Percentiles rank a stretch among this genome's conserved stretches.
Conservation (phyloP, 2,888 invertebrate genomes). For the Epistrophella euchroma region DNA sequence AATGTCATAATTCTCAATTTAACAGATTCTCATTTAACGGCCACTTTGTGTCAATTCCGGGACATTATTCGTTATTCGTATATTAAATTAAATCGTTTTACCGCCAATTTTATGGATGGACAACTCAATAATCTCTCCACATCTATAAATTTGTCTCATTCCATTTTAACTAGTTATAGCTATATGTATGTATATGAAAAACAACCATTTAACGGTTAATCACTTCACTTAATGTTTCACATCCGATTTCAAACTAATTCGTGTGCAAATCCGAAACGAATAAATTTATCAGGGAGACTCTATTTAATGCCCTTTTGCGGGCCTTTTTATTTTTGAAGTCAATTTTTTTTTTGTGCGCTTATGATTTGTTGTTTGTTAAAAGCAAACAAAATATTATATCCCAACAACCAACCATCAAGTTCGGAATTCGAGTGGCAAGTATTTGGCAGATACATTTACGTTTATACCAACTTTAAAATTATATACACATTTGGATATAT, state of each 20-base stretch:
- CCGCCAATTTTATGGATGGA: slow-evolving; percentile 24
- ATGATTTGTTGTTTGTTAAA: slow-evolving; percentile 6
- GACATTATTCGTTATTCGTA: background rate
- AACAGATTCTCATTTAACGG: background rate
- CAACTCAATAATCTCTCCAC: background rate
- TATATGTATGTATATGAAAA: background rate
- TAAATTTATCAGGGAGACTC: background rate
- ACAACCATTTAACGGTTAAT: slow-evolving; percentile 34
- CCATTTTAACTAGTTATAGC: background rate
- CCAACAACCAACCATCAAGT: slow-evolving; percentile 64
- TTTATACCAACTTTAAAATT: slow-evolving; percentile 51
- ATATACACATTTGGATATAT: slow-evolving; percentile 7
- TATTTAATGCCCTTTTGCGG: slow-evolving; percentile 44
- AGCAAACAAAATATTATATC: slow-evolving; percentile 33
- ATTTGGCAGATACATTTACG: slow-evolving; percentile 60
- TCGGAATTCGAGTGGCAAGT: slow-evolving; percentile 67
- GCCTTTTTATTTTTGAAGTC: background rate
- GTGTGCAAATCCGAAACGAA: background rate
- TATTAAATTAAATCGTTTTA: slow-evolving; percentile 3
- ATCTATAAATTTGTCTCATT: background rate
- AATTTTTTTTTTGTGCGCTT: background rate
- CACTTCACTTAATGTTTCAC: slow-evolving; percentile 52
- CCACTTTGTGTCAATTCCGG: background rate
- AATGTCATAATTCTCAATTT: slow-evolving; percentile 4
- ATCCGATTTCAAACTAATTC: slow-evolving; percentile 34